A percentile compares a stretch with the other conserved stretches of the same genome.
phyloP scores from a whole-genome alignment of 2,888 invertebrate genomes.

The Agonopterix heracliana region DNA sequence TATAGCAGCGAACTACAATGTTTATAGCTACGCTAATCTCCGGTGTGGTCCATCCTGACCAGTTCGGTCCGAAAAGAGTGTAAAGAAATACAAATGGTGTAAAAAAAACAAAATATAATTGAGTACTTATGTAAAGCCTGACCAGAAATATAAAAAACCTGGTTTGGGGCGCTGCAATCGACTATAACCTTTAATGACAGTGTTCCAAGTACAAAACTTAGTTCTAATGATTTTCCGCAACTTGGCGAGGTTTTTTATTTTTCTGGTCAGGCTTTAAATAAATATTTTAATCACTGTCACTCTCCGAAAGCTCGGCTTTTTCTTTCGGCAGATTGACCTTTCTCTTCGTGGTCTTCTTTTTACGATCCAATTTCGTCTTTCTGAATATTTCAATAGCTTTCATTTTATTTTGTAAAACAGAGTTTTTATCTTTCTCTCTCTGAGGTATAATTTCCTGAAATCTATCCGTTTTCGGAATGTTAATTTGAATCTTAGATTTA shows the following conservation, averaged over 20 bases:
- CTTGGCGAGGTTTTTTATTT: too few species aligned
- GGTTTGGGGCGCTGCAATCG: too few species aligned
- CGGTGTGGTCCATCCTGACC: too few species aligned
- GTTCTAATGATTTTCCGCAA: too few species aligned
- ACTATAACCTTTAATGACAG: too few species aligned
- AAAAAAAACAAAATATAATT: too few species aligned
- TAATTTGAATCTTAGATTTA: slow-evolving; percentile 40
- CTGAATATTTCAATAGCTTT: slow-evolving; percentile 85
- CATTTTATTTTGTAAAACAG: slow-evolving; percentile 80
- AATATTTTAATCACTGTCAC: slow-evolving; percentile 68
- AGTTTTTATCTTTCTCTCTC: slow-evolving; percentile 79
- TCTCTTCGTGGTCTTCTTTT: slow-evolving; percentile 58
- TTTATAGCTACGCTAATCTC: too few species aligned
- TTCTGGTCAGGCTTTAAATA: too few species aligned
- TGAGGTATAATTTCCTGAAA: slow-evolving; percentile 83
- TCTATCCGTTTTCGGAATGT: slow-evolving; percentile 51
- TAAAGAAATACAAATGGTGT: neutral
- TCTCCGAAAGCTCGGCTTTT: slow-evolving; percentile 81
- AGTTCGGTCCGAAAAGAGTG: neutral
- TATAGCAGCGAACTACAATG: too few species aligned
- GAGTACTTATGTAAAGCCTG: too few species aligned
- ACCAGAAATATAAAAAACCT: too few species aligned
- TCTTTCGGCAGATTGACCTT: slow-evolving; percentile 68
- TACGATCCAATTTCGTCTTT: slow-evolving; percentile 79
- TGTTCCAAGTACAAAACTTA: too few species aligned